Evolutionary conservation across 2,113 vertebrate genomes (phyloP), one percentile per base, ranked within the genome.

Genomic region (Microtus pennsylvanicus): DNA sequence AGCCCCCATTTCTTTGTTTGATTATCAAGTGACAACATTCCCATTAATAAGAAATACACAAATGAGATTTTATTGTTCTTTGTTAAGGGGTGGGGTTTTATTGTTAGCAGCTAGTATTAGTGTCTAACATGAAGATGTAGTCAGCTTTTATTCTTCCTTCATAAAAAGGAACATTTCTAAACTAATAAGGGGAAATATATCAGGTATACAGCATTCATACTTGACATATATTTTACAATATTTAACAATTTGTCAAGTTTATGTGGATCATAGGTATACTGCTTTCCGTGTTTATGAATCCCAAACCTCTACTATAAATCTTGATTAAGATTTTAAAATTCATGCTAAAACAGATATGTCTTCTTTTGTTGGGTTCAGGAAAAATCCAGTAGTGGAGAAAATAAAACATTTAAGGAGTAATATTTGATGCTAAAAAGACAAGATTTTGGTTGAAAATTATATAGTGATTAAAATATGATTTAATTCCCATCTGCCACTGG

Each of bases 241-340:
- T 47, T n/a, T 93, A 78, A 63, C 13, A 47, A 83, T 77, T 74
- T 85, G 30, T 93, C 24, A 24, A 91, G 30, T 91, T 93, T 65
- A 83, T 72, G 78, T 91, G 83, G 70, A 78, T 38, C 80, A 65
- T 35, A 26, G 30, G 12, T 65, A 33, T 28, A 35, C 26, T 55
- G n/a, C 21, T 94, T 77, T 83, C 35, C 58, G 4, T 9, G 93
- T 21, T 89, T 91, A 14, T 85, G 26, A 91, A 38, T 92, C 45
- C 85, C 47, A 74, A 55, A 50, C 7, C 69, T 75, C 58, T 6
- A 69, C 17, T 92, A 12, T 75, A 72, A 52, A 50, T 5, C 3
- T 52, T 92, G 13, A 74, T 83, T 74, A 35, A 74, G 38, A 86
- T 67, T 67, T 67, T 30, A 91, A 94, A 82, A 78, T 9, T 12